phyloP scores from a whole-genome alignment of 2,797 vertebrate genomes.

The Trachops cirrhosus region DNA sequence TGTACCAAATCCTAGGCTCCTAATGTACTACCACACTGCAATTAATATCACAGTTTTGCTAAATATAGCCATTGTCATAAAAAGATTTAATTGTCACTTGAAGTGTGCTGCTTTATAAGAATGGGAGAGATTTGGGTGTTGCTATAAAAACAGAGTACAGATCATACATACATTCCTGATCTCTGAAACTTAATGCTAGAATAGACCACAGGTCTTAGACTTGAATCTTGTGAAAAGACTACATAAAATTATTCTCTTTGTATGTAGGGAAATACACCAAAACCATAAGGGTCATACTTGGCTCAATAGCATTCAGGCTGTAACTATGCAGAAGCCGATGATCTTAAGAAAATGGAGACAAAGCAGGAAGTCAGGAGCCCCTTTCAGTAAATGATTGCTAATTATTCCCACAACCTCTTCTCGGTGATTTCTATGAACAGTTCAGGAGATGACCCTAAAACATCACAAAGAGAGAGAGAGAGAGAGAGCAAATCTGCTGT shows the following conservation, averaged over 20 bases:
- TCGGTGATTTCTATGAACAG: neutral
- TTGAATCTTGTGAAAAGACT: neutral
- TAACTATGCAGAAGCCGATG: neutral
- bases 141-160: neutral
- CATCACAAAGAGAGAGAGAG: neutral
- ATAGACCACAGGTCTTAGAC: neutral
- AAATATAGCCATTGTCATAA: conserved; percentile 58
- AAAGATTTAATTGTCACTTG: conserved; percentile 57
- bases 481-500: neutral
- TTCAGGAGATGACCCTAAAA: neutral
- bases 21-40: neutral
- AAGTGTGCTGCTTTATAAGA: conserved; percentile 49
- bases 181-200: neutral
- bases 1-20: neutral
- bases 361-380: conserved; percentile 12
- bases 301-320: neutral
- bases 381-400: neutral
- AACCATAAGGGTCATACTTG: neutral
- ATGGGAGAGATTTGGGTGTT: conserved; percentile 30
- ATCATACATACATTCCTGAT: neutral
- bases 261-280: neutral
- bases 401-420: neutral
- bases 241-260: neutral
- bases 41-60: neutral
- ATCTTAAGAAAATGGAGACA: conserved; percentile 54